Percentiles rank a stretch among this genome's conserved stretches.
phyloP scores from a whole-genome alignment of 2,113 vertebrate genomes.

The Himantopus leucocephalus region DNA sequence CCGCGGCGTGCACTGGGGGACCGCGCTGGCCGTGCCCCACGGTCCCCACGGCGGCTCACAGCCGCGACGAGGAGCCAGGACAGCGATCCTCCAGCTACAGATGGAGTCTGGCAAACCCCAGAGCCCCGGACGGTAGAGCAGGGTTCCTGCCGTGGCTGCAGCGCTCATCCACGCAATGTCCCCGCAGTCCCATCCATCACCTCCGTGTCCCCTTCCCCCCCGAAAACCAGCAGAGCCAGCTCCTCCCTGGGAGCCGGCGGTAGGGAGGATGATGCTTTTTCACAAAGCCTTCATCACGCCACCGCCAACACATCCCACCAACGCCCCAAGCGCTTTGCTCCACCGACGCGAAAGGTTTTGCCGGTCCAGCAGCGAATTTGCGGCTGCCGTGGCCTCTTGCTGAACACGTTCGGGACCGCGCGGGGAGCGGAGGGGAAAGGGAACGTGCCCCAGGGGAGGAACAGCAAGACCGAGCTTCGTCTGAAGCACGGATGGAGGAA shows the following conservation, averaged over 20 bases:
- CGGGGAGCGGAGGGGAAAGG: neutral
- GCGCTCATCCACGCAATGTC: accelerated
- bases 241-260: neutral
- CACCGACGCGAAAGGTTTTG: neutral
- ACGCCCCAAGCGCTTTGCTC: accelerated
- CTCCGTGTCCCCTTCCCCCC: accelerated
- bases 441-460: neutral
- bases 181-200: neutral
- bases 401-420: neutral
- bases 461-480: neutral
- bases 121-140: accelerated
- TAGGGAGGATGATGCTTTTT: neutral
- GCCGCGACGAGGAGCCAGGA: neutral
- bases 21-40: accelerated
- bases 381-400: neutral
- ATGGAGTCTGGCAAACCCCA: neutral
- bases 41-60: neutral
- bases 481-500: neutral
- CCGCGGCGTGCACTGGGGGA: accelerated
- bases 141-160: neutral
- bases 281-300: neutral
- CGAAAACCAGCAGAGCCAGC: neutral
- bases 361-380: neutral
- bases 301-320: neutral
- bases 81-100: neutral